A percentile compares a stretch with the other conserved stretches of the same genome.
These are phyloP conservation scores for Strigamia maritima DNA, from an alignment of 2,888 invertebrate genomes.

Conservation along the genomic window DNA sequence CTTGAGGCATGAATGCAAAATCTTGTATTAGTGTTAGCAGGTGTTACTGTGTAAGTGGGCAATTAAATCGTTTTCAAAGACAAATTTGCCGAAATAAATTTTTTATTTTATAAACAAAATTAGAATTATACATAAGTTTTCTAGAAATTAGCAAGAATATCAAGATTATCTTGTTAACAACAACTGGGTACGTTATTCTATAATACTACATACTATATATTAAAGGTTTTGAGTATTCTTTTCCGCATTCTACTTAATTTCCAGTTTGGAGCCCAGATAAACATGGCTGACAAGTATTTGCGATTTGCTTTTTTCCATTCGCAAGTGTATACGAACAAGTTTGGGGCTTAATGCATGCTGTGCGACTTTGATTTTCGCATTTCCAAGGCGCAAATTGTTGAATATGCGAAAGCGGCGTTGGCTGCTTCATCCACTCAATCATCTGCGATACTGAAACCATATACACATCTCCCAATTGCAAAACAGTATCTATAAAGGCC, in stretches of 20 bases:
- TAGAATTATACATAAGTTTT: too few species aligned
- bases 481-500: constrained; percentile 83
- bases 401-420: constrained; percentile 67
- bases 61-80: background rate
- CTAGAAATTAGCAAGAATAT: too few species aligned
- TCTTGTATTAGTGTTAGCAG: background rate
- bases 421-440: constrained; percentile 89
- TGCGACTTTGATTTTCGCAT: background rate
- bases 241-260: background rate
- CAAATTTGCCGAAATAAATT: background rate
- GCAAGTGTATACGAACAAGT: background rate
- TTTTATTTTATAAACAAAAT: too few species aligned
- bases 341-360: background rate
- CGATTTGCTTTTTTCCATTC: background rate
- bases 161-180: too few species aligned
- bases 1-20: background rate
- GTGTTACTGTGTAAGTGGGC: background rate
- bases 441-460: constrained; percentile 90
- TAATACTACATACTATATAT: too few species aligned
- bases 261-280: background rate
- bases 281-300: background rate
- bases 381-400: background rate
- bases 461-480: constrained; percentile 82
- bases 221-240: background rate
- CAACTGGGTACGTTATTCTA: too few species aligned